phyloP scores from a whole-genome alignment of 2,797 vertebrate species.

The Urophycis tenuis region DNA sequence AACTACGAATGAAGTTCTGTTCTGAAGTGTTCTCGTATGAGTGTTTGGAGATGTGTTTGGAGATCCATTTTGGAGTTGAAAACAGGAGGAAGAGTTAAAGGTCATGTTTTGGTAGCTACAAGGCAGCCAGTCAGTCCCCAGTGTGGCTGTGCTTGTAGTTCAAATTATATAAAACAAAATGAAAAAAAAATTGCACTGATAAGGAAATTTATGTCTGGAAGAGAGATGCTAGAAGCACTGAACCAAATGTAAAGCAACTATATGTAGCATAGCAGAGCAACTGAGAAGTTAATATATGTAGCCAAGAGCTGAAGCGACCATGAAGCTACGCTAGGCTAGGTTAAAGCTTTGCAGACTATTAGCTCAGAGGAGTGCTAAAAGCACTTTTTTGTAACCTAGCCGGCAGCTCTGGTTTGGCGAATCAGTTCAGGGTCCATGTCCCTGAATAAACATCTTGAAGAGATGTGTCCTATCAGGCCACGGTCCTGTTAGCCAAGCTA shows the following conservation, averaged over 20 bases:
- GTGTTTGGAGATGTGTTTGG: no score
- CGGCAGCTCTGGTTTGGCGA: not conserved
- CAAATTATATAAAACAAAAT: constrained; percentile 23
- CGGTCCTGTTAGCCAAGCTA: not conserved
- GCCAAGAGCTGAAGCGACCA: not conserved
- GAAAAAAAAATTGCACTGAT: constrained; percentile 63
- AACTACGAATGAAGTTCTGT: constrained; percentile 27
- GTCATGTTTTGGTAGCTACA: constrained; percentile 16
- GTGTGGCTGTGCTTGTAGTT: constrained; percentile 30
- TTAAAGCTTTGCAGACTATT: not conserved
- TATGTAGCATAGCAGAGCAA: constrained; percentile 68
- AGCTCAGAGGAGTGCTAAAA: not conserved
- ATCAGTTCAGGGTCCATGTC: not conserved
- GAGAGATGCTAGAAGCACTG: constrained; percentile 66
- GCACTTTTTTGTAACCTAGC: not conserved
- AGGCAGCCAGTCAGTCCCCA: constrained; percentile 32
- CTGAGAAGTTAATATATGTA: constrained; percentile 61
- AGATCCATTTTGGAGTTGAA: constrained; percentile 12
- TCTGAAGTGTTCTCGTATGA: constrained; percentile 15
- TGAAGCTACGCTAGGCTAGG: constrained; percentile 1
- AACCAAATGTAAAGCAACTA: constrained; percentile 72
- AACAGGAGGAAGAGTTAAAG: constrained; percentile 1
- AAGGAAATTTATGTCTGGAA: constrained; percentile 56
- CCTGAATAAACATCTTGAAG: not conserved
- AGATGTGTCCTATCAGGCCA: not conserved